Base-by-base conservation (phyloP, 2,797 vertebrate species). In the Microctenopoma stevenorrisi region DNA sequence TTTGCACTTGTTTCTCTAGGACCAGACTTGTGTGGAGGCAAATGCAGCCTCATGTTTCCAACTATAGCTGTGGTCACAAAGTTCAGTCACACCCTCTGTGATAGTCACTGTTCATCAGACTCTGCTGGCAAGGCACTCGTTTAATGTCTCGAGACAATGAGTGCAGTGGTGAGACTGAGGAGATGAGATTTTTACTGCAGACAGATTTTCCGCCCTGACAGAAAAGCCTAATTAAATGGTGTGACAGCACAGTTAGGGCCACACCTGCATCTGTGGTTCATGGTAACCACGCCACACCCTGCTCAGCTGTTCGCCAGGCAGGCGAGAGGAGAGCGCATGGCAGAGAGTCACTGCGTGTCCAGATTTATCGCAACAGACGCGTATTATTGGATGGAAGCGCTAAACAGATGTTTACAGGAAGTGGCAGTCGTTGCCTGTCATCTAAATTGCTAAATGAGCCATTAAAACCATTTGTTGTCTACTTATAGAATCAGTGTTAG, bases 201-300 rank as follows among this genome's bases (percentile, higher is more conserved):
- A 78, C 84, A 69, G 74, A 74, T 42, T 49, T 56, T 46, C 51
- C 47, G 2, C 68, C 76, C 18, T 26, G 26, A 74, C 51, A 63
- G 5, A 33, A 46, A 66, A 70, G 54, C 56, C 63, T 86, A 85
- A 89, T 84, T 86, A 83, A 88, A 88, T 68, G 75, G 72, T 58
- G 30, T 71, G 76, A 63, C 60, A 54, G 69, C 76, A 37, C 42
- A 49, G 64, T 5, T 26, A 68, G 55, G 75, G 74, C 86, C 88
- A 83, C 88, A 89, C 87, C 86, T 83, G 86, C 73, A 25, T 12
- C 50, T 74, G 85, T 2, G 83, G 83, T 77, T 81, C n/a, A 11
- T 48, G 43, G 40, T 73, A 56, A 67, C 78, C 65, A 48, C 3
- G 57, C 47, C 76, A 60, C 80, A 3, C 84, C 85, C 78, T 69